Conservation (phyloP, 1,140 invertebrate genomes). For the Zaprionus lachaisei region DNA sequence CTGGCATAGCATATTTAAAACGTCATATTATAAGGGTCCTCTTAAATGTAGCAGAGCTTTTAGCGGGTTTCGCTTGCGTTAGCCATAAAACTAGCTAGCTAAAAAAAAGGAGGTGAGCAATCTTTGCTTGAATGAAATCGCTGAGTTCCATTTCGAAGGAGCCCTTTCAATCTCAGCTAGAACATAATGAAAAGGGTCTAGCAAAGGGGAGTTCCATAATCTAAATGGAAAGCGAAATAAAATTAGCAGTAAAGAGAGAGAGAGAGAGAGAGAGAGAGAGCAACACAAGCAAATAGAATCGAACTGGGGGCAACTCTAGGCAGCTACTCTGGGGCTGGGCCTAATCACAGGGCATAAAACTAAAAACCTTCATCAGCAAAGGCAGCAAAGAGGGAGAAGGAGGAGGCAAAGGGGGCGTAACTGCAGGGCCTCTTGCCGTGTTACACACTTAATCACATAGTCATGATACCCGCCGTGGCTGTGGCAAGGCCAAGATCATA, state of each 20-base stretch:
- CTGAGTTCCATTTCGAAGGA: not conserved
- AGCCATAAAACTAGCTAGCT: too few relatives aligned
- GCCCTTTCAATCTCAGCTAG: not conserved
- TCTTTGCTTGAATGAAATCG: not conserved
- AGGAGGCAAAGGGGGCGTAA: conserved; percentile 7
- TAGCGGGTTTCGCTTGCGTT: not conserved
- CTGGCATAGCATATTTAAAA: too few relatives aligned
- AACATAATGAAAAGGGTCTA: not conserved
- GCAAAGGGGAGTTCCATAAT: not conserved
- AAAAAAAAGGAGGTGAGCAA: not conserved
- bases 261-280: not conserved
- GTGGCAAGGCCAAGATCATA: conserved; percentile 46
- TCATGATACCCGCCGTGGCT: conserved; percentile 42
- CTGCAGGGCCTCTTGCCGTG: conserved; percentile 27
- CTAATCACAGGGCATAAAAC: conserved; percentile 12
- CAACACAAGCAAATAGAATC: conserved; percentile 3
- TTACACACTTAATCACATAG: conserved; percentile 52
- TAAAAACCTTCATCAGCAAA: conserved; percentile 27
- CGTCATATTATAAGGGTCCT: too few relatives aligned
- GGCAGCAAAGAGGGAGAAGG: not conserved
- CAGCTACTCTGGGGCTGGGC: not conserved
- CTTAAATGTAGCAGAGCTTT: not conserved
- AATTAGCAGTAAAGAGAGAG: not conserved
- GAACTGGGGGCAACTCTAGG: not conserved
- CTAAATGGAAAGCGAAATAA: conserved; percentile 7